These are phyloP conservation scores for Saccostrea glomerata DNA, from an alignment of 1,140 invertebrate genomes.

Conservation along the genomic window DNA sequence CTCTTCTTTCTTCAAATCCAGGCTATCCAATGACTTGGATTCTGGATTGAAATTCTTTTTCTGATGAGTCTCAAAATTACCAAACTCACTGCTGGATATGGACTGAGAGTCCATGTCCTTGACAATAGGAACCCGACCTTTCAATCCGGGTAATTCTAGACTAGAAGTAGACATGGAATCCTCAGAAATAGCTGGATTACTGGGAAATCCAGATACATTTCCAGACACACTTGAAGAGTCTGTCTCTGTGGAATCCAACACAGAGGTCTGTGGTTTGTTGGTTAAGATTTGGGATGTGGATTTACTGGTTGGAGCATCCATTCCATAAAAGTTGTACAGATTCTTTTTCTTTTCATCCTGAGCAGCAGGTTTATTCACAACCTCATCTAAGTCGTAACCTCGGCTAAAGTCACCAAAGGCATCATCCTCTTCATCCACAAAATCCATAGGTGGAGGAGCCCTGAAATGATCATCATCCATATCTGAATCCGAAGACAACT, in stretches of 20 bases:
- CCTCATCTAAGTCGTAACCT: conserved; percentile 60
- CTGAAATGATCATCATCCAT: conserved; percentile 59
- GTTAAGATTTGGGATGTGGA: too few species aligned
- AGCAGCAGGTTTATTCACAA: conserved; percentile 22
- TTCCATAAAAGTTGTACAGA: conserved; percentile 49
- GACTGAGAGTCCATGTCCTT: conserved; percentile 75
- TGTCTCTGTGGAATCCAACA: not conserved
- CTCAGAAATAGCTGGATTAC: conserved; percentile 50
- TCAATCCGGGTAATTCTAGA: conserved; percentile 69
- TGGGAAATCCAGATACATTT: conserved; percentile 8
- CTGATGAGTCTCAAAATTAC: conserved; percentile 67
- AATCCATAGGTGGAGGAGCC: conserved; percentile 64
- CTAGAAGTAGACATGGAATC: conserved; percentile 75
- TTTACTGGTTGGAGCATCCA: conserved; percentile 34
- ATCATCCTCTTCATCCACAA: conserved; percentile 62
- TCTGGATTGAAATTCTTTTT: conserved; percentile 54
- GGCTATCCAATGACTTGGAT: conserved; percentile 66
- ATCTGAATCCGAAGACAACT: conserved; percentile 42
- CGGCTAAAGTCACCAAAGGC: conserved; percentile 83
- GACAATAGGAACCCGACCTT: conserved; percentile 55
- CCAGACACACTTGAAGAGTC: conserved; percentile 40
- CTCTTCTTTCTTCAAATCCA: conserved; percentile 42
- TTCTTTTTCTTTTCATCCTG: conserved; percentile 43
- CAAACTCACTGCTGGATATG: conserved; percentile 79
- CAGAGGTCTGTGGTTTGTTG: not conserved